phyloP scores from a whole-genome alignment of 2,888 invertebrate species.

The Volucella inanis region DNA sequence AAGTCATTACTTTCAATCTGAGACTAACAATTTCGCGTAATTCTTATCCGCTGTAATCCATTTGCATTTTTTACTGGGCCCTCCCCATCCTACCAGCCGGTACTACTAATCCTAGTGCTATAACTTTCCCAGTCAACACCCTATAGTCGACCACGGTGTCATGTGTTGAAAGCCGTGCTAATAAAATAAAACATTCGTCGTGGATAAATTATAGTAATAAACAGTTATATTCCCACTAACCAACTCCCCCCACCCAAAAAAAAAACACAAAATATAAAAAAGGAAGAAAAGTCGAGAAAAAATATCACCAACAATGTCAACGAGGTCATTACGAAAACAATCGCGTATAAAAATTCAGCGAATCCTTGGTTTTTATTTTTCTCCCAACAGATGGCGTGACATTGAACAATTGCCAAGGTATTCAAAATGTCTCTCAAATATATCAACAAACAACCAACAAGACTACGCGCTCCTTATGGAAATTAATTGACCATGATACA shows the following conservation, averaged over 20 bases:
- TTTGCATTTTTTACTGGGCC: constrained; percentile 52
- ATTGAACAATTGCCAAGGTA: constrained; percentile 60
- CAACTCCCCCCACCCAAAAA: not conserved
- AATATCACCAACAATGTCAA: constrained; percentile 60
- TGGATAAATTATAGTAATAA: constrained; percentile 71
- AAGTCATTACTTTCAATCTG: constrained; percentile 39
- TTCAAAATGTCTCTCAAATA: constrained; percentile 50
- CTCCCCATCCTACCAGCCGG: not conserved
- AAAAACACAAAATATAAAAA: not conserved
- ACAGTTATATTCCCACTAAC: constrained; percentile 40
- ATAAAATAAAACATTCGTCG: constrained; percentile 73
- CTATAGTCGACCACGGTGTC: constrained; percentile 56
- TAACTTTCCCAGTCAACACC: constrained; percentile 64
- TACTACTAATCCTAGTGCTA: constrained; percentile 16
- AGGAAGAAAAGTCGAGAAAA: not conserved
- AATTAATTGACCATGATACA: constrained; percentile 54
- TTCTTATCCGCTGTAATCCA: constrained; percentile 57
- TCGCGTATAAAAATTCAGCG: constrained; percentile 40
- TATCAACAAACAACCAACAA: constrained; percentile 26
- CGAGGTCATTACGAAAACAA: constrained; percentile 69
- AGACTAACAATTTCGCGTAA: constrained; percentile 44
- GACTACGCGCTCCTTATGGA: constrained; percentile 36
- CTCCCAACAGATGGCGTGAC: constrained; percentile 67
- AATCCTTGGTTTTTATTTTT: constrained; percentile 13
- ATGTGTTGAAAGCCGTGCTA: constrained; percentile 68